Percentiles rank a stretch among this genome's conserved stretches.
phyloP scores from a whole-genome alignment of 2,113 vertebrate genomes.

The Sinosuthora webbiana region DNA sequence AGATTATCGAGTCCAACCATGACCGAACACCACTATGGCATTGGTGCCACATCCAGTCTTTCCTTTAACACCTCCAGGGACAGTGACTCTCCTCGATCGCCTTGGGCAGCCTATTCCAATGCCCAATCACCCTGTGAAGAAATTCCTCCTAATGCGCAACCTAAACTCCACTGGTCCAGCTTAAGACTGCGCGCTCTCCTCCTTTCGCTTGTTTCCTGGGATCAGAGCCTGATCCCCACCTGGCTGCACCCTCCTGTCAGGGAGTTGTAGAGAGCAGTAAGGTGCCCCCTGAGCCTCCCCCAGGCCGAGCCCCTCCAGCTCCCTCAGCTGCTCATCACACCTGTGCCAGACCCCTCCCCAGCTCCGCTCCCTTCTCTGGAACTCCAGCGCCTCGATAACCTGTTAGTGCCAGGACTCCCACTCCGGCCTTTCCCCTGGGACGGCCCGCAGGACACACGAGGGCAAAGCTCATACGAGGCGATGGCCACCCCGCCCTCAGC shows the following conservation, averaged over 20 bases:
- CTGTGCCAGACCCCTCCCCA: background rate
- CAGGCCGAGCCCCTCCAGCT: background rate
- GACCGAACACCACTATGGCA: background rate
- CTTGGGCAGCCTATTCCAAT: background rate
- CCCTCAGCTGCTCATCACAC: background rate
- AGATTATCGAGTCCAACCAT: background rate
- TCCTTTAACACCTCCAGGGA: background rate
- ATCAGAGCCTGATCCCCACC: background rate
- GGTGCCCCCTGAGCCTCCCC: background rate
- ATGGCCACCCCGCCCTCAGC: accelerated
- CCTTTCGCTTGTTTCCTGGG: background rate
- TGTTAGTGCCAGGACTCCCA: no score
- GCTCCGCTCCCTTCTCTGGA: background rate
- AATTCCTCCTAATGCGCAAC: background rate
- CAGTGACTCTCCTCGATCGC: background rate
- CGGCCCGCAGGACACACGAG: background rate
- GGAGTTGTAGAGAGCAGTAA: accelerated
- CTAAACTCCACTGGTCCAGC: background rate
- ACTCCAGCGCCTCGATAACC: background rate
- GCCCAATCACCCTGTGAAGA: background rate
- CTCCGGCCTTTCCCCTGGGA: accelerated
- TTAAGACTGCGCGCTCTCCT: no score
- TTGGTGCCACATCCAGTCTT: background rate
- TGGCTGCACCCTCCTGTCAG: background rate
- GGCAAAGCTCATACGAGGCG: accelerated